Evolutionary conservation across 2,888 invertebrate species (phyloP), one percentile per base, ranked within the genome.

Genomic region (Cerastis rubricosa): DNA sequence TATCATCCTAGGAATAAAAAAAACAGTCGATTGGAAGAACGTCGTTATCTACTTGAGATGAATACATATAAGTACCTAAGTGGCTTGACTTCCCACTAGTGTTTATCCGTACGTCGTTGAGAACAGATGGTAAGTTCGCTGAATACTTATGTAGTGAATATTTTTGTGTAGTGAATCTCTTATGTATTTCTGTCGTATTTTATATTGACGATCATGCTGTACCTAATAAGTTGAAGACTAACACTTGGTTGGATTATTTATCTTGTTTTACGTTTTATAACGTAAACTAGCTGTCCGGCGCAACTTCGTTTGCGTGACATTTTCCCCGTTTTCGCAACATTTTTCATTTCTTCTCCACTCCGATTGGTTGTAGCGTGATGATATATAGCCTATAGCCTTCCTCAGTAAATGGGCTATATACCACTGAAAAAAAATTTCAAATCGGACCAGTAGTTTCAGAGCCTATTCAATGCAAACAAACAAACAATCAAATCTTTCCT

Each of bases 131-230:
- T 63, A 63, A 64, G 63, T 43, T 43, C 14, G n/a, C 7, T 43
- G 35, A 43, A 47, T 78, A 57, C 45, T 67, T 51, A 22, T 25
- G 14, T 8, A 7, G 7, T 8, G 11, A 35, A 25, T 78, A 67
- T 17, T 66, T 66, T 47, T 71, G 69, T 70, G n/a, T 47, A 51
- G 22, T 51, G 22, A 22, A n/a, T 54, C 54, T n/a, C 51, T 54
- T n/a, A 54, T 54, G n/a, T 47, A 12, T 5, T 3, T 11, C 2
- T 17, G 1, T 43, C 29, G n/a, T 40, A 11, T 19, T 35, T n/a
- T 35, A 12, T 17, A 7, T n/a, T 70, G 12, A 25, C 57, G 25
- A 7, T 57, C 2, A 14, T 54, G 1, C n/a, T n/a, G n/a, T n/a
- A 11, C n/a, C n/a, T 35, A 35, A 35, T 25, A 25, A 12, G 12